Percentiles rank a stretch among this genome's conserved stretches.
These are phyloP conservation scores for Apostichopus parvimensis DNA, from an alignment of 35 echinoderm and acorn worm species.

Conservation along the genomic window DNA sequence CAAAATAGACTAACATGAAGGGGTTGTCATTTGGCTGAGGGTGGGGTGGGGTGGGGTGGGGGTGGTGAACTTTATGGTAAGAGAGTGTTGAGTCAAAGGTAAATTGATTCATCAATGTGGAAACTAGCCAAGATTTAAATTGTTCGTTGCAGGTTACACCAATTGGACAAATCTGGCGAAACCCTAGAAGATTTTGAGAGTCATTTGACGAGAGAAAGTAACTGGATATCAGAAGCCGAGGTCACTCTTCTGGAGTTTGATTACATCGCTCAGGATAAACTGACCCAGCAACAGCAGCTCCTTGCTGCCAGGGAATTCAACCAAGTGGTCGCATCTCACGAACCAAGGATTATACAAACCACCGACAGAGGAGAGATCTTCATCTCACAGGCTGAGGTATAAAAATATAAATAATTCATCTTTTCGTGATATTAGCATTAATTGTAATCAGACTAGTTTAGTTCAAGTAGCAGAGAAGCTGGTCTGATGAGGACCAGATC, in stretches of 20 bases:
- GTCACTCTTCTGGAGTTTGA: slow-evolving; percentile 88
- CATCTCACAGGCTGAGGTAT: slow-evolving; percentile 80
- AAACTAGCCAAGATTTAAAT: no score
- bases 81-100: no score
- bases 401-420: no score
- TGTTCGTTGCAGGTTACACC: slow-evolving; percentile 60
- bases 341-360: slow-evolving; percentile 58
- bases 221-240: slow-evolving; percentile 91
- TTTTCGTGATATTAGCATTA: no score
- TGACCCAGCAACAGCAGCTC: slow-evolving; percentile 75
- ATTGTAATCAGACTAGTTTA: no score
- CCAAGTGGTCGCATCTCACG: slow-evolving; percentile 69
- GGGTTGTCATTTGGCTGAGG: no score
- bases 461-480: no score
- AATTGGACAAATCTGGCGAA: slow-evolving; percentile 73
- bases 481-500: no score
- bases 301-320: slow-evolving; percentile 80
- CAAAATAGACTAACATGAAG: no score
- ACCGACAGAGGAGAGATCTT: slow-evolving; percentile 59
- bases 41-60: no score
- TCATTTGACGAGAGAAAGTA: slow-evolving; percentile 72
- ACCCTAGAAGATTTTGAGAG: slow-evolving; percentile 70
- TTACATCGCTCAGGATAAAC: slow-evolving; percentile 61
- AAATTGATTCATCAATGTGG: no score
- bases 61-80: no score